Base-by-base conservation (phyloP, 2,113 vertebrate species). In the Bubo bubo region DNA sequence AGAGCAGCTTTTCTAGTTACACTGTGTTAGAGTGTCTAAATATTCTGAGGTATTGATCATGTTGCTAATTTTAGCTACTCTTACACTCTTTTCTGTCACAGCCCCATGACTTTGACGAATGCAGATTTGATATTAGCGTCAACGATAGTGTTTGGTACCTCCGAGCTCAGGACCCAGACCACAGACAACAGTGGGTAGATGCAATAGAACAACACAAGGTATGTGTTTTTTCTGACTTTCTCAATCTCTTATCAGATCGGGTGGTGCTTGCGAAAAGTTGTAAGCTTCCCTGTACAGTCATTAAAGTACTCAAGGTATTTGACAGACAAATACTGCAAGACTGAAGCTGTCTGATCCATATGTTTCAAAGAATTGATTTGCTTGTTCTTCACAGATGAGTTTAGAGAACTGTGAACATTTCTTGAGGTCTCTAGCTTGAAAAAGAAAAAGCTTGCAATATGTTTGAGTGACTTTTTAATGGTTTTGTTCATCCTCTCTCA, bases 91-190 rank as follows among this genome's bases (percentile, higher is more conserved):
- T 95, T 88, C 67, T 70, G 32, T 92, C 63, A 88, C 97, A 99
- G 99, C 99, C 99, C 76, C 99, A 99, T 93, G 99, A 99, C 97
- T 99, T 99, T 97, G 99, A 99, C 15, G 99, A 99, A 98, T 99
- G 99, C 97, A 99, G 99, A 93, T 99, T 99, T 98, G 99, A 99
- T 97, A 99, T 99, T 97, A 99, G 99, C 5, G 99, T 99, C 63
- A 99, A 99, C 49, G 99, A 99, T 90, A 99, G 99, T 22, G 98
- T 99, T 90, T 99, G 99, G 99, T 99, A 99, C 96, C 98, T 99
- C 86, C 98, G 99, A 83, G 99, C 99, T 53, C 99, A 99, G 91
- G 99, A 99, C 95, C 98, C 99, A 10, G 98, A 99, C 90, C 99
- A 99, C 90, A 98, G 99, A 93, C 99, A 98, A 5, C 99, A 99